Evolutionary conservation across 2,888 invertebrate genomes (phyloP).

Genomic region (Cremastobaeus sp.): DNA sequence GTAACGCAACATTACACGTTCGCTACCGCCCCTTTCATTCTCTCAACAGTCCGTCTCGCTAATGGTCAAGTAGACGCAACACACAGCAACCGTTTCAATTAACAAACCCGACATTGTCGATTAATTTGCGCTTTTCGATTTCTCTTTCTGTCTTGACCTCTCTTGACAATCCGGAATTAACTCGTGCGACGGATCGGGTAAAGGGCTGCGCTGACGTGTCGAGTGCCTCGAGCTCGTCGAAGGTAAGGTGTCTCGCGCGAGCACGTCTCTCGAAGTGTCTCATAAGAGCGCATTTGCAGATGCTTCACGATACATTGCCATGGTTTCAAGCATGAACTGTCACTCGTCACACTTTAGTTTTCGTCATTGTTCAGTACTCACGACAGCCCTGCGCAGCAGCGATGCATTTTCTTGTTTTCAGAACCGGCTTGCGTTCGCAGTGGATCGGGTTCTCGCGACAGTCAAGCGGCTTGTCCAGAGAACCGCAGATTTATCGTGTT

Average conservation of each 20-base stretch:
- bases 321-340: conserved; percentile 26
- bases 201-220: conserved; percentile 38
- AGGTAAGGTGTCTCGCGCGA: conserved; percentile 60
- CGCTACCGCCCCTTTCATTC: no score
- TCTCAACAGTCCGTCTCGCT: no score
- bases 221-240: conserved; percentile 54
- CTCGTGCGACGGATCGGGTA: conserved; percentile 8
- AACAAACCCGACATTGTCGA: conserved; percentile 68
- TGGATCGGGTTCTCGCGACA: no score
- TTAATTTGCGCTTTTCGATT: conserved; percentile 44
- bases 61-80: no score
- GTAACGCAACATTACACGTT: no score
- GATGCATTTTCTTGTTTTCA: conserved; percentile 3
- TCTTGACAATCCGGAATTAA: conserved; percentile 32
- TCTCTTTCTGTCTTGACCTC: conserved; percentile 27
- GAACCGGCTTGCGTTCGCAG: no score
- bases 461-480: no score
- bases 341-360: conserved; percentile 22
- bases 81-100: conserved; percentile 63
- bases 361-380: conserved; percentile 11
- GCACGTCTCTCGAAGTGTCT: conserved; percentile 27
- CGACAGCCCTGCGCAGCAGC: background rate
- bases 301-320: conserved; percentile 24
- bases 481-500: no score
- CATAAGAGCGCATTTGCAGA: conserved; percentile 26